Evolutionary conservation across 2,888 invertebrate genomes (phyloP), one percentile per base, ranked within the genome.

Genomic region (Dicyrtoma fusca): DNA sequence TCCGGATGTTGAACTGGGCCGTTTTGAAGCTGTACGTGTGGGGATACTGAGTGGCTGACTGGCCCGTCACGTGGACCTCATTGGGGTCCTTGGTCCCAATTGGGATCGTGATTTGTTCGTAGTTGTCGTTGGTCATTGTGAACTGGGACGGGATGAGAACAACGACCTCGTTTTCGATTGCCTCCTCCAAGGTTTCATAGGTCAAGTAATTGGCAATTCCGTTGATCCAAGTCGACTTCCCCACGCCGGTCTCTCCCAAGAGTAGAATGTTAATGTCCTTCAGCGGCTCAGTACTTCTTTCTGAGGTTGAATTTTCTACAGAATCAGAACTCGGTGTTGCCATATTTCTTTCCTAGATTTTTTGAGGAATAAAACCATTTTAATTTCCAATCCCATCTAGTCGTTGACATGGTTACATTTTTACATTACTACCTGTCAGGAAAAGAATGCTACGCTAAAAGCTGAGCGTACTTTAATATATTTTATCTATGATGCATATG

Each of bases 141-240:
- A 76, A 76, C n/a, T 26, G 13, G 23, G 75, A 13, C 11, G 76
- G 75, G 34, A 76, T 75, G 23, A 75, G 45, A 23, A 25, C 25
- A 8, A 57, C 10, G 1, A 65, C 14, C 19, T 34, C 13, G 1
- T 26, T 2, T 1, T 14, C 49, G 25, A 70, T 71, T 4, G 75
- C 76, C n/a, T 72, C 74, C 0, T 68, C 44, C 6, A 77, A 26
- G 23, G 71, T 59, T 1, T 70, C 53, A 55, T 70, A 73, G 8
- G 44, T n/a, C 10, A 75, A 14, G 25, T 64, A 74, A 51, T 77
- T 77, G 10, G 61, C 71, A 55, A 77, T 71, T 1, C 71, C 77
- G 55, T 77, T 77, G 5, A 77, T 75, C 73, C 72, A 76, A 6
- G 77, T 77, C 0, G 74, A 74, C 51, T 77, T 77, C 21, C 77